Conservation (phyloP, 2,113 vertebrate species). For the Paramisgurnus dabryanus region DNA sequence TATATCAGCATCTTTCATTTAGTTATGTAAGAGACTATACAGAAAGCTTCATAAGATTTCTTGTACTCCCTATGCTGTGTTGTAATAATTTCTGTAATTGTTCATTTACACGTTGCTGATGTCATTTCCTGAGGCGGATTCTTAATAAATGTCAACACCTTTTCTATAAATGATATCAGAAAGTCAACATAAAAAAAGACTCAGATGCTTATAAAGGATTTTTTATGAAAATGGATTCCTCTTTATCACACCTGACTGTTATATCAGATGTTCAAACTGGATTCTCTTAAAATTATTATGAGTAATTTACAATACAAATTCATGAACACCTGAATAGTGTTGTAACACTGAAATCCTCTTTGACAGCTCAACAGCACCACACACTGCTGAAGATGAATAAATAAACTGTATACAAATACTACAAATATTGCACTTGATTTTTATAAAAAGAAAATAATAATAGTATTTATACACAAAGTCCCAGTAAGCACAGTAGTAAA, state of each 20-base stretch:
- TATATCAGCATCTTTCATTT: background rate
- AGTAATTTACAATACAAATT: background rate
- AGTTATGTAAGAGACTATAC: background rate
- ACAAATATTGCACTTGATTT: too few relatives aligned
- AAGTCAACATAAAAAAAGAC: too few relatives aligned
- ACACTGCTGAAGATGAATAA: background rate
- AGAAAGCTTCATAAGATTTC: background rate
- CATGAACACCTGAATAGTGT: background rate
- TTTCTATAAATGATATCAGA: too few relatives aligned
- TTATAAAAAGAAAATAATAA: too few relatives aligned
- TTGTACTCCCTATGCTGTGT: background rate
- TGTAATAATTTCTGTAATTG: background rate
- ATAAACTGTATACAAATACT: background rate
- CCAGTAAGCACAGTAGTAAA: slow-evolving; percentile 50
- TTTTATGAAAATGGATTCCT: background rate
- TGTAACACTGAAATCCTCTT: background rate
- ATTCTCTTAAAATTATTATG: background rate
- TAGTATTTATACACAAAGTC: background rate
- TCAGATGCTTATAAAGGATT: too few relatives aligned
- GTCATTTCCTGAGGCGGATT: slow-evolving; percentile 18
- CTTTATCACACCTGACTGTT: background rate
- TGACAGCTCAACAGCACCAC: slow-evolving; percentile 4
- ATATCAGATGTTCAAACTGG: background rate
- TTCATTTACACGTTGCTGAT: background rate
- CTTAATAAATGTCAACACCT: background rate